Base-by-base conservation (phyloP, 2,888 invertebrate genomes). In the Drosophila limbata region DNA sequence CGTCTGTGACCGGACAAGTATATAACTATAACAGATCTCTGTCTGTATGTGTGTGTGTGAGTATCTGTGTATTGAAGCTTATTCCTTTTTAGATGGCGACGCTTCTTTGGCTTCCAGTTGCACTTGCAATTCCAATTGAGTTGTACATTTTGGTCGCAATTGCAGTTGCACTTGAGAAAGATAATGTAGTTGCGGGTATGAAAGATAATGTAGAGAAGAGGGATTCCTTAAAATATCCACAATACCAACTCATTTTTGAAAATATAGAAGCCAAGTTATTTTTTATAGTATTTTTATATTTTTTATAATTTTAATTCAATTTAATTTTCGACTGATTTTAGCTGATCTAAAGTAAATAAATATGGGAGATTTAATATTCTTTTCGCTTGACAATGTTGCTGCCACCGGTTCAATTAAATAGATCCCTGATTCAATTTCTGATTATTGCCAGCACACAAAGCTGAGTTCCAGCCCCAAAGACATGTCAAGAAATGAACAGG, bases 31-130 rank as follows among this genome's bases (percentile, higher is more conserved):
- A 37, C 13, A 15, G 48, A 57, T 28, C 45, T n/a, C 19, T 28
- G 9, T 28, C n/a, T 17, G 2, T 37, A 2, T 51, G 4, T 51
- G 15, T 57, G 17, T 47, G 15, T 62, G 28, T 52, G 15, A 48
- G 15, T 50, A n/a, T 64, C 31, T 56, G n/a, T 40, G 35, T n/a
- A 39, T 42, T 25, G 37, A 1, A 37, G 40, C 35, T 19, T 47
- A 17, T 50, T 74, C 62, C 79, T 81, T 82, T 84, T 70, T 63
- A 79, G 79, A 56, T 78, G 72, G 72, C 65, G 71, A 69, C 59
- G 52, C 62, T 60, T 62, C 67, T 65, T 25, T 50, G 67, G 56
- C 65, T 17, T 50, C 64, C 53, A 60, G 50, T 50, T 60, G 62
- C 40, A 67, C 44, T 28, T 35, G 67, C 21, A 52, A 33, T 44